Base-by-base conservation (phyloP, 2,797 vertebrate genomes). In the Diceros bicornis region DNA sequence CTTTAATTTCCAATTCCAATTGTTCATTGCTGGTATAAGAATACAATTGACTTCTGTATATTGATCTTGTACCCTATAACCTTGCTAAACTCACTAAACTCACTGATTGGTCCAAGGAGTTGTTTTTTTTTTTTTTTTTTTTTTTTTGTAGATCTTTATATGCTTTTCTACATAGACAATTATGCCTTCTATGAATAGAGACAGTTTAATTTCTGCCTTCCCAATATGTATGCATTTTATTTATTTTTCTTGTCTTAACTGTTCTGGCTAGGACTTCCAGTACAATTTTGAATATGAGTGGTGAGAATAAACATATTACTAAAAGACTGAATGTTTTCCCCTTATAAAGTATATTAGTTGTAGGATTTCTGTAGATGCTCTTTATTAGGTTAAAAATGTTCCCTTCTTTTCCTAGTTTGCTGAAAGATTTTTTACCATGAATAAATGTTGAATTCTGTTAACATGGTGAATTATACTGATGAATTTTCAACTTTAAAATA, bases 401-500 rank as follows among this genome's bases (percentile, higher is more conserved):
- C 55, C 34, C 34, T 37, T 82, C 44, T 66, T 77, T 13, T 66
- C 10, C 21, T 41, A 72, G 55, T 55, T 18, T 64, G 27, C 16
- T 21, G 41, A 75, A 59, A 86, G 8, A 41, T 79, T 87, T 62
- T 68, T 47, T 78, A 90, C 69, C 34, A 83, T 37, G 37, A 95
- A 68, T 27, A 72, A 82, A 87, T 47, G 17, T 59, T 82, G 20
- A 89, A 89, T 92, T 79, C 50, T 92, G 32, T 62, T 92, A 89
- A 79, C 27, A 64, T 32, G 41, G 7, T 41, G 50, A 78, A 83
- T 89, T 68, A 37, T 23, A 83, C 1, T 69, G 77, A 64, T 72
- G 9, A 68, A 83, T 75, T 84, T 94, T 83, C 81, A 87, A 81
- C 81, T 55, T 59, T 20, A 50, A 9, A 92, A 59, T 89, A n/a